phyloP scores from a whole-genome alignment of 2,113 vertebrate genomes.

The Litocranius walleri region DNA sequence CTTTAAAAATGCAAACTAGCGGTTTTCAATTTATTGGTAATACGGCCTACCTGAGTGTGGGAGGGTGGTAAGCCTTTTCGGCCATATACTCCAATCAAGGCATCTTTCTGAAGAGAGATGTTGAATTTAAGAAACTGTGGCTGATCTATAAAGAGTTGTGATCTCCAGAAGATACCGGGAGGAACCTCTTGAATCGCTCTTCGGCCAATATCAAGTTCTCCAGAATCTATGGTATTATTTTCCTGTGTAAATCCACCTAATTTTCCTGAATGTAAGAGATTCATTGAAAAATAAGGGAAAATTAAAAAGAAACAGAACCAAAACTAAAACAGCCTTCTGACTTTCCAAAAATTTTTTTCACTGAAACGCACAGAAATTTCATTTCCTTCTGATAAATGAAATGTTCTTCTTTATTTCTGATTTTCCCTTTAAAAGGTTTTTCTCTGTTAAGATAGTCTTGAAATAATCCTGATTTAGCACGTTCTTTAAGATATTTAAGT shows the following conservation, averaged over 20 bases:
- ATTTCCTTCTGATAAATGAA: slow-evolving; percentile 44
- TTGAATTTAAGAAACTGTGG: slow-evolving; percentile 98
- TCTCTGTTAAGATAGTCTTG: not conserved
- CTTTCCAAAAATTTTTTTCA: slow-evolving; percentile 19
- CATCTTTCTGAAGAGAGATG: slow-evolving; percentile 99
- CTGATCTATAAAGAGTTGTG: slow-evolving; percentile 92
- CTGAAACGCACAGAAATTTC: slow-evolving; percentile 34
- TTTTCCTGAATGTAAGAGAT: slow-evolving; percentile 84
- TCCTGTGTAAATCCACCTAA: slow-evolving; percentile 87
- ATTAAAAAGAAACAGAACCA: not conserved
- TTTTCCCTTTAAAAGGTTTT: slow-evolving; percentile 19
- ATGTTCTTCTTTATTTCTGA: not conserved
- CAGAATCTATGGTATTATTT: slow-evolving; percentile 95
- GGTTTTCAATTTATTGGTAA: not conserved
- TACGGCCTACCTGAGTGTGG: slow-evolving; percentile 91
- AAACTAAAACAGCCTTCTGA: not conserved
- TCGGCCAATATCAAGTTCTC: slow-evolving; percentile 94
- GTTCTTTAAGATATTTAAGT: not conserved
- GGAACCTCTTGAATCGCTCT: slow-evolving; percentile 90
- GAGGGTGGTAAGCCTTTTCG: slow-evolving; percentile 96
- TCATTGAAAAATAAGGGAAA: not conserved
- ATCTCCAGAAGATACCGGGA: slow-evolving; percentile 97
- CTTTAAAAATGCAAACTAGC: slow-evolving; percentile 40
- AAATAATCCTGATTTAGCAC: not conserved
- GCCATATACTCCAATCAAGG: slow-evolving; percentile 96